These are phyloP conservation scores for Anhinga rufa DNA, from an alignment of 2,113 vertebrate species.

Conservation along the genomic window DNA sequence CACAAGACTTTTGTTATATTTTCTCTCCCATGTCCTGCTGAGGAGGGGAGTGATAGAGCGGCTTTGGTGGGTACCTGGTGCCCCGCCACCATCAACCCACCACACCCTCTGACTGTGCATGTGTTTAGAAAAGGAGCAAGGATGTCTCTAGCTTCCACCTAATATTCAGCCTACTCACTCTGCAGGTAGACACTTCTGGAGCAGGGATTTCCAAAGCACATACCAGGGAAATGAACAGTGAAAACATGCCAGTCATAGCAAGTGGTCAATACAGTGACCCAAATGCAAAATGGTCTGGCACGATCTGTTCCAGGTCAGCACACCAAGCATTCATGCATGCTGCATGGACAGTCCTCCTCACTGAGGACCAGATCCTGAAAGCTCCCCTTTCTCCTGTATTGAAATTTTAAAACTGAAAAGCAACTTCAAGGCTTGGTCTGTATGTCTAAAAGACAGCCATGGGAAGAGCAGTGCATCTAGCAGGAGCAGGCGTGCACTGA, in stretches of 20 bases:
- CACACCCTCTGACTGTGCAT: rapidly evolving
- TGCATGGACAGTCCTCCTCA: not conserved
- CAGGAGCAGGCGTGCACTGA: not conserved
- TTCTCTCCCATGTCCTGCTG: not conserved
- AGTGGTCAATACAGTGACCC: not conserved
- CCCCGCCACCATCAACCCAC: not conserved
- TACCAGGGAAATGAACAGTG: not conserved
- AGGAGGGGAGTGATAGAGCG: not conserved
- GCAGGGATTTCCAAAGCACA: not conserved
- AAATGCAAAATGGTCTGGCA: not conserved
- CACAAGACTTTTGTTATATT: not conserved
- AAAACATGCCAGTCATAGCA: not conserved
- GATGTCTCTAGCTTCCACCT: not conserved
- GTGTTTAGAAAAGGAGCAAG: not conserved
- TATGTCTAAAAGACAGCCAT: not conserved
- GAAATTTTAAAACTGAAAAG: not conserved
- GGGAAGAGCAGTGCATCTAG: not conserved
- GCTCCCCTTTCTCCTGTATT: not conserved
- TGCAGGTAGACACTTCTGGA: not conserved
- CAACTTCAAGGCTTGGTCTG: not conserved
- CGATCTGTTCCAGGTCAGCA: rapidly evolving
- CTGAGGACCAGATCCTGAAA: not conserved
- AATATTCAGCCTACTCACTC: not conserved
- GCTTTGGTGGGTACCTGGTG: not conserved
- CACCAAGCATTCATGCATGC: not conserved